A percentile compares a stretch with the other conserved stretches of the same genome.
These are phyloP conservation scores for Adelosebastes latens DNA, from an alignment of 2,797 vertebrate species.

Conservation along the genomic window DNA sequence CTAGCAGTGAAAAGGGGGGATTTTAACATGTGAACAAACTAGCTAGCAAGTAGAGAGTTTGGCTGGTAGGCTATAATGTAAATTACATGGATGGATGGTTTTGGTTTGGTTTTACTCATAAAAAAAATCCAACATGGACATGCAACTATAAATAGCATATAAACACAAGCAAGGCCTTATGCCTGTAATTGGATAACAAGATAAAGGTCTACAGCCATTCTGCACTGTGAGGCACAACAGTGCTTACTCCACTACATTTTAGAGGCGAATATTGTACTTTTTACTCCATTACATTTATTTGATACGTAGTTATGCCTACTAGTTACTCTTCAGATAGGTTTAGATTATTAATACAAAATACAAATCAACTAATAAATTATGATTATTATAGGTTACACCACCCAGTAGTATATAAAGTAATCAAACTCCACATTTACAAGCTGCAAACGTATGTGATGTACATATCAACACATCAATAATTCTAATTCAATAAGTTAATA, in stretches of 20 bases:
- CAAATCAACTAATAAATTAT: neutral
- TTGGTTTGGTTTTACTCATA: neutral
- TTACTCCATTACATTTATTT: too few relatives aligned
- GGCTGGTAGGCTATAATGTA: neutral
- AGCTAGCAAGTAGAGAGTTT: neutral
- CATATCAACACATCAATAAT: neutral
- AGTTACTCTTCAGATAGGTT: neutral
- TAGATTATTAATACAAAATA: neutral
- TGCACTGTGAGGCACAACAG: neutral
- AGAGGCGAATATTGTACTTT: neutral
- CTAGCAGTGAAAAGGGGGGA: constrained; percentile 17
- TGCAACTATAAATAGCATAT: neutral
- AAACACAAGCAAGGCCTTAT: neutral
- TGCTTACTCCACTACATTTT: too few relatives aligned
- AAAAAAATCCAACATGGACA: neutral
- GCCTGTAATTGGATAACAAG: neutral
- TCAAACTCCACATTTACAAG: neutral
- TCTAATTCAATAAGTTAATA: too few relatives aligned
- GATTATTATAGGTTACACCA: neutral
- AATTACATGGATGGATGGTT: neutral
- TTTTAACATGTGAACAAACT: neutral
- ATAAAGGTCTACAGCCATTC: neutral
- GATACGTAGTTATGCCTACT: neutral
- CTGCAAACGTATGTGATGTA: neutral
- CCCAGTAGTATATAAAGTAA: neutral